Conservation (phyloP, 2,797 vertebrate genomes). For the Falco berigora region DNA sequence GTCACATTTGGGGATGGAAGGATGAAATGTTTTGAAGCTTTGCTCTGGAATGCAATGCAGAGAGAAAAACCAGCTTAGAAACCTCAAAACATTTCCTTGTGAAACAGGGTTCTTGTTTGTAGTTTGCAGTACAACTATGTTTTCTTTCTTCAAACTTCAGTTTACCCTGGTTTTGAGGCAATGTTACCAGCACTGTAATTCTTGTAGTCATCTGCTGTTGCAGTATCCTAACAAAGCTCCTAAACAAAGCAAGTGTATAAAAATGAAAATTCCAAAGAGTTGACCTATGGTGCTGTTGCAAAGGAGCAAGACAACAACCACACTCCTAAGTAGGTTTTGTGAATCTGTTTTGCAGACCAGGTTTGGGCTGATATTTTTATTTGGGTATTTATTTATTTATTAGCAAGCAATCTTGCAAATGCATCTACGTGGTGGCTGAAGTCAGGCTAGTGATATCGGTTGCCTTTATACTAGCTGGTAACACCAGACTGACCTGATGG, state of each 20-base stretch:
- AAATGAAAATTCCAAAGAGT: background rate
- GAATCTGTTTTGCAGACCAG: background rate
- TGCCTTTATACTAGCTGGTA: constrained; percentile 14
- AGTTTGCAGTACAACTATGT: background rate
- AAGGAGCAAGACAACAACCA: background rate
- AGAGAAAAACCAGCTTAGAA: background rate
- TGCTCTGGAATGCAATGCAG: background rate
- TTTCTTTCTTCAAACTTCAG: background rate
- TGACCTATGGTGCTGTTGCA: background rate
- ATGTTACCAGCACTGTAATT: background rate
- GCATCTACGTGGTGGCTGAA: background rate
- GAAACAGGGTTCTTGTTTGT: background rate
- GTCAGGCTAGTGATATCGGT: background rate
- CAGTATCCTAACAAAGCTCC: rapidly evolving
- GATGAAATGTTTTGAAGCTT: background rate
- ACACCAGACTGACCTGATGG: background rate
- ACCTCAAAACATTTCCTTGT: background rate
- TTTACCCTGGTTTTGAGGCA: background rate
- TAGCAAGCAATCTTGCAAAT: background rate
- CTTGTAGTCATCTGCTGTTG: background rate
- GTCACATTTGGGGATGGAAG: background rate
- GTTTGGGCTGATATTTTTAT: background rate
- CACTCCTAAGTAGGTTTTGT: background rate
- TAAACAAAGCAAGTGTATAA: background rate
- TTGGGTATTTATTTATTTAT: background rate